A percentile compares a stretch with the other conserved stretches of the same genome.
Conservation (phyloP, 2,888 invertebrate species). For the Herminia tarsipennalis region DNA sequence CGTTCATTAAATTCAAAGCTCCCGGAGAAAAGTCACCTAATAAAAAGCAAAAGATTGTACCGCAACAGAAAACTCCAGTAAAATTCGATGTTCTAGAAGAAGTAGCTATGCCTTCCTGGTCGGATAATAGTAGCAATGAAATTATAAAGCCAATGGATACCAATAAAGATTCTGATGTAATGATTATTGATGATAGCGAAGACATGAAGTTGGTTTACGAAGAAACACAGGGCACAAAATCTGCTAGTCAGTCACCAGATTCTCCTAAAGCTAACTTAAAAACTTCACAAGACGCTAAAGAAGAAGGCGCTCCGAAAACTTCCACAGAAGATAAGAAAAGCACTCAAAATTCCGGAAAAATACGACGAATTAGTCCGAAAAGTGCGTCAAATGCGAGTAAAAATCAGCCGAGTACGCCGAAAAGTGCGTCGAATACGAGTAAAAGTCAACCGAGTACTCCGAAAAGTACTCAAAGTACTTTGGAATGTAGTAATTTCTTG, state of each 20-base stretch:
- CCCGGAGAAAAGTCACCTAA: constrained; percentile 66
- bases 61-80: constrained; percentile 68
- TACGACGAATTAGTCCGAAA: constrained; percentile 14
- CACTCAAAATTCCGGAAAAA: constrained; percentile 22
- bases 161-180: constrained; percentile 36
- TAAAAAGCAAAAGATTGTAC: constrained; percentile 53
- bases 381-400: constrained; percentile 21
- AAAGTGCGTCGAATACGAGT: constrained; percentile 22
- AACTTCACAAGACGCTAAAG: not conserved
- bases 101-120: constrained; percentile 81
- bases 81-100: constrained; percentile 75
- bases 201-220: constrained; percentile 87
- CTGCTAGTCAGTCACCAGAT: constrained; percentile 36
- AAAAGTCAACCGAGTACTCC: constrained; percentile 29
- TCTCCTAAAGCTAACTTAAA: constrained; percentile 17
- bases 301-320: constrained; percentile 17
- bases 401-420: constrained; percentile 15
- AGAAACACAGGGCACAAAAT: constrained; percentile 67
- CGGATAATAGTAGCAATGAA: constrained; percentile 76
- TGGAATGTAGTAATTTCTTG: constrained; percentile 54
- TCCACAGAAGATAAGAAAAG: not conserved
- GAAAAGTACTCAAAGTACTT: constrained; percentile 13
- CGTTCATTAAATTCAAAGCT: constrained; percentile 74
- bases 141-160: constrained; percentile 59
- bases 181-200: constrained; percentile 76